Conservation (phyloP, 2,797 vertebrate species). For the Cuniculus paca region DNA sequence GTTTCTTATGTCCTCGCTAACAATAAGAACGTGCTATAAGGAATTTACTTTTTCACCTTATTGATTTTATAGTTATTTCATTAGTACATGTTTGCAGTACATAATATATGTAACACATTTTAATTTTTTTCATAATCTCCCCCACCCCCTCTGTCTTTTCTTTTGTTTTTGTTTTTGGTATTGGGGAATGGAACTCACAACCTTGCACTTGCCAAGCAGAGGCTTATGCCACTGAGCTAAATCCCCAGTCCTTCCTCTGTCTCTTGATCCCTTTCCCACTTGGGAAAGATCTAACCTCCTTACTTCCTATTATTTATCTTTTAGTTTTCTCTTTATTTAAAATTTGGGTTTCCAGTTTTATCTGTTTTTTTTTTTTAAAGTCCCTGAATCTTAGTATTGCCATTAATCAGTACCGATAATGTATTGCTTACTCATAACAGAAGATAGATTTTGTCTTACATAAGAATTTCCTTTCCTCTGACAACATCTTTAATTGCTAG, state of each 20-base stretch:
- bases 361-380: neutral
- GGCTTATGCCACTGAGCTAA: no score
- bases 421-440: neutral
- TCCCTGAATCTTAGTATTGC: neutral
- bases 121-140: neutral
- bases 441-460: neutral
- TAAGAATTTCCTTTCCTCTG: conserved; percentile 42
- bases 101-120: neutral
- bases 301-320: neutral
- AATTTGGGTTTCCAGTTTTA: neutral
- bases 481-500: neutral
- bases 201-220: no score
- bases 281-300: neutral
- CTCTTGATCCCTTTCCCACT: neutral
- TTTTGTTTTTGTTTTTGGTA: no score
- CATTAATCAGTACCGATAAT: neutral
- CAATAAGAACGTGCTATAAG: neutral
- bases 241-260: neutral
- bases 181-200: no score
- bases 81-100: neutral
- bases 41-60: neutral
- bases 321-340: neutral
- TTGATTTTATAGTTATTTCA: neutral
- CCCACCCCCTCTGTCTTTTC: no score
- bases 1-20: neutral